phyloP scores from a whole-genome alignment of 2,888 invertebrate species.

The Phyto melanocephala region DNA sequence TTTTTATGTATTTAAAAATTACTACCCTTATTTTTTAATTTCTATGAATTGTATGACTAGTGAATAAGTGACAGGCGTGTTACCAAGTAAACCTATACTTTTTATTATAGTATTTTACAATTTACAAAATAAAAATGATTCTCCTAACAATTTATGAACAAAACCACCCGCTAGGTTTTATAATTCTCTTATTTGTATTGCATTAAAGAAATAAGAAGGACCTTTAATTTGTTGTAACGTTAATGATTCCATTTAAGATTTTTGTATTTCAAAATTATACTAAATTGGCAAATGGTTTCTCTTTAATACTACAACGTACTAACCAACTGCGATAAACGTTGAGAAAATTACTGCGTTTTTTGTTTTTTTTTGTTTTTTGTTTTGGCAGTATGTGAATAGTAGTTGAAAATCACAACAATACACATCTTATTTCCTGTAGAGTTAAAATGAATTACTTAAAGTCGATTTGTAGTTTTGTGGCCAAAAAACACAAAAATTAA shows the following conservation, averaged over 20 bases:
- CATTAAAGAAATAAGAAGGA: slow-evolving; percentile 24
- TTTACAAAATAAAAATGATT: neutral
- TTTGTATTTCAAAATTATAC: slow-evolving; percentile 13
- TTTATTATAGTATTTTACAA: neutral
- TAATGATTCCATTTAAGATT: slow-evolving; percentile 27
- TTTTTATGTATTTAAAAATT: neutral
- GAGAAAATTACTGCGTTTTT: slow-evolving; percentile 53
- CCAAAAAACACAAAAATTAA: slow-evolving; percentile 43
- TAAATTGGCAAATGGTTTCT: slow-evolving; percentile 41
- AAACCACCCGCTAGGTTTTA: slow-evolving; percentile 40
- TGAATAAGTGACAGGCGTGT: neutral
- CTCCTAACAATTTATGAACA: slow-evolving; percentile 40
- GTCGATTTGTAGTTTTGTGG: slow-evolving; percentile 34
- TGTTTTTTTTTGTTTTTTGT: neutral
- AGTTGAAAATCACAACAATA: slow-evolving; percentile 48
- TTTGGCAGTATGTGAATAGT: slow-evolving; percentile 2
- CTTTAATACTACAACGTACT: neutral
- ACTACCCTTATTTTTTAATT: slow-evolving; percentile 15
- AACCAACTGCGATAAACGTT: slow-evolving; percentile 53
- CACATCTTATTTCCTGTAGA: slow-evolving; percentile 58
- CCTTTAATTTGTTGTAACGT: slow-evolving; percentile 36
- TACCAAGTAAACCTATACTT: slow-evolving; percentile 24
- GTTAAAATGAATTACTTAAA: slow-evolving; percentile 46
- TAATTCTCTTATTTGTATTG: neutral
- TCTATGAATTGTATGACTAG: slow-evolving; percentile 18